Evolutionary conservation across 2,888 invertebrate genomes (phyloP).

Genomic region (Branchipolynoe longqiensis): DNA sequence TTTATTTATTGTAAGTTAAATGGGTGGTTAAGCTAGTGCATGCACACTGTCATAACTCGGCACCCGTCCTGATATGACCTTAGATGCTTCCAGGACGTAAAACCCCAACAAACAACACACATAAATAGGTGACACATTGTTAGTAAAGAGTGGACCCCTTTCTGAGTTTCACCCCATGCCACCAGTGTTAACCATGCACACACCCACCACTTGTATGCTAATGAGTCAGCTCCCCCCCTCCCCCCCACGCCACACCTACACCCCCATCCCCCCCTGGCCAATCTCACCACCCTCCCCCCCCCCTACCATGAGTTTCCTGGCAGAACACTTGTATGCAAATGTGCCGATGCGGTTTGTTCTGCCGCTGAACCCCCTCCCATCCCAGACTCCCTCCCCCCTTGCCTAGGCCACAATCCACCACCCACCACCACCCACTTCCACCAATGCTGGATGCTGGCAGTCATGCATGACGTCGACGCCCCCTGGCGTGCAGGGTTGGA

Average conservation of each 20-base stretch:
- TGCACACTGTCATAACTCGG: no score
- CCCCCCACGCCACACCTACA: neutral
- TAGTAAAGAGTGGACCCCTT: no score
- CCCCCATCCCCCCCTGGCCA: neutral
- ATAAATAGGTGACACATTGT: no score
- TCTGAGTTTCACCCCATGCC: no score
- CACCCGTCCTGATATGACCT: no score
- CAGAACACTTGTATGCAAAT: slow-evolving; percentile 45
- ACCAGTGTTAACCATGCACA: neutral
- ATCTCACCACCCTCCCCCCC: neutral
- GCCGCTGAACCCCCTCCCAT: neutral
- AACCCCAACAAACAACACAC: no score
- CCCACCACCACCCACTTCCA: no score
- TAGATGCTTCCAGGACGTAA: no score
- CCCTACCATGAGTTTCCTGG: neutral
- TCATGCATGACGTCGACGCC: neutral
- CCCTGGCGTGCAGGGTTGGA: neutral
- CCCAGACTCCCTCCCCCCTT: neutral
- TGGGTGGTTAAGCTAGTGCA: no score
- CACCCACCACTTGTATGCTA: slow-evolving; percentile 54
- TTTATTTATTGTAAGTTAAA: no score
- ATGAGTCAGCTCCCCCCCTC: neutral
- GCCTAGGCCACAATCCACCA: no score
- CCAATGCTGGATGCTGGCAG: neutral
- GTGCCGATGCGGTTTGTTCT: neutral